Conservation (phyloP, 2,888 invertebrate species). For the Candidula unifasciata region DNA sequence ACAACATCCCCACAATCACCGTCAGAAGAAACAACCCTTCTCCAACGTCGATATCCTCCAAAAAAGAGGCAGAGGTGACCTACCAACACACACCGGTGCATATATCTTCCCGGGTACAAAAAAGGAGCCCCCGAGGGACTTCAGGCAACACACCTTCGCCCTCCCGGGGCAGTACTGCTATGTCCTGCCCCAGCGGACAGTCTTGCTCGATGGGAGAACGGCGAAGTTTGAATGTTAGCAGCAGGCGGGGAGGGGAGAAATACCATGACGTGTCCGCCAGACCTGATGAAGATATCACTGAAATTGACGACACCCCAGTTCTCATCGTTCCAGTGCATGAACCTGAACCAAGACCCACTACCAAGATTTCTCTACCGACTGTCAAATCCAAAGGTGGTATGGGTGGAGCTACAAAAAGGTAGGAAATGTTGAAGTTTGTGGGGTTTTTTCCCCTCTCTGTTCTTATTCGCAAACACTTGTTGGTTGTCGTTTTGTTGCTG, state of each 20-base stretch:
- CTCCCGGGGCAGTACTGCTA: conserved; percentile 39
- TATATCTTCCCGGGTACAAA: conserved; percentile 24
- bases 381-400: conserved; percentile 56
- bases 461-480: too few relatives aligned
- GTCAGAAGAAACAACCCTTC: conserved; percentile 26
- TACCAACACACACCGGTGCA: conserved; percentile 25
- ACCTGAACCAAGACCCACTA: conserved; percentile 48
- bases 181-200: conserved; percentile 57
- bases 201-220: conserved; percentile 60
- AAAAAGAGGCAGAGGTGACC: conserved; percentile 26
- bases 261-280: conserved; percentile 40
- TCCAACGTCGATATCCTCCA: conserved; percentile 7
- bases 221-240: conserved; percentile 45
- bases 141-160: conserved; percentile 25
- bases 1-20: conserved; percentile 24
- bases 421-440: too few relatives aligned
- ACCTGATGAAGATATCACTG: conserved; percentile 53
- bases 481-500: too few relatives aligned
- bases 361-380: conserved; percentile 54
- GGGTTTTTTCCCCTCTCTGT: too few relatives aligned
- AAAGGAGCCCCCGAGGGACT: conserved; percentile 23
- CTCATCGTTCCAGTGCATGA: conserved; percentile 54
- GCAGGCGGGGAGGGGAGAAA: conserved; percentile 35
- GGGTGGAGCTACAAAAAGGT: conserved; percentile 55
- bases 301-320: conserved; percentile 54